Evolutionary conservation across 2,113 vertebrate species (phyloP), one percentile per base, ranked within the genome.

Genomic region (Nerophis lumbriciformis): DNA sequence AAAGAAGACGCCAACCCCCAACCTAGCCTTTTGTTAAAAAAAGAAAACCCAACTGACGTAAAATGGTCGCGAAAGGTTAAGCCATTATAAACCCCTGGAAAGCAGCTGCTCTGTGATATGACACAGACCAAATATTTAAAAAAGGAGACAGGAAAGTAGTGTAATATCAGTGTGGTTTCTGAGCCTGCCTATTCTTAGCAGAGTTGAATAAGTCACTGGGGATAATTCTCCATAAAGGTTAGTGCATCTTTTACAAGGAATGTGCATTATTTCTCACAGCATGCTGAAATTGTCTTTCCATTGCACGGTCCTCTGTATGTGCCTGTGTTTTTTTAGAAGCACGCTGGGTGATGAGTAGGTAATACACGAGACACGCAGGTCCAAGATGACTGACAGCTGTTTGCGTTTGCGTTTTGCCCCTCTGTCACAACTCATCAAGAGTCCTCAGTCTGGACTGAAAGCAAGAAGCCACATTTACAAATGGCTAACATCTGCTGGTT

Each of bases 301-400:
- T 59, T 64, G 11, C 59, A 11, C 56, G 48, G 12, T 55, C 52
- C 51, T 6, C 58, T 60, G 57, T 61, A 52, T 16, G 38, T 2
- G 11, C 44, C 52, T 62, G 35, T 11, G 48, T 66, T 56, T 61
- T 52, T 62, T 52, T 45, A 3, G 63, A 48, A 44, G 70, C 42
- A 28, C 58, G 5, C 58, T 58, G 14, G 5, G 7, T 69, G 72
- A 60, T 78, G 64, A 73, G 81, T 47, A 49, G 80, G 60, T 75
- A 63, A 55, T 47, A 59, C 36, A 39, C 53, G 75, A 66, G 55
- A 59, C 42, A 9, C 42, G 37, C 50, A 69, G 80, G 78, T 74
- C 59, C n/a, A 50, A 35, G 13, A 69, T 79, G 83, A 82, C 76
- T 87, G 83, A 54, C 85, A 78, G 72, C 53, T 65, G 53, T 68